These are phyloP conservation scores for Galemys pyrenaicus DNA, from an alignment of 2,113 vertebrate species.

Conservation along the genomic window DNA sequence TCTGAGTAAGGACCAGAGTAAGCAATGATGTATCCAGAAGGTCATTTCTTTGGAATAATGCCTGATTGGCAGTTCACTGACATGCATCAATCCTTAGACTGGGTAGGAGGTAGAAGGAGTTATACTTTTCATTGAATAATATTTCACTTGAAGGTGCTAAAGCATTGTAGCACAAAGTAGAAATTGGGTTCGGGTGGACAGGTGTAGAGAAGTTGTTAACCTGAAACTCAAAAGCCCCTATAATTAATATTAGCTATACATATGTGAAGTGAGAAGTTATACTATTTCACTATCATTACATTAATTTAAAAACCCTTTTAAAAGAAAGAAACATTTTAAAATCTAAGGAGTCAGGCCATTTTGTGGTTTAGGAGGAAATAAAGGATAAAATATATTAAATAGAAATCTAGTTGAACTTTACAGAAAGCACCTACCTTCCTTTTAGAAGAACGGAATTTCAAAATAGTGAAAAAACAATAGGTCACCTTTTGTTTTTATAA, in stretches of 20 bases:
- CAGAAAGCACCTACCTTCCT: background rate
- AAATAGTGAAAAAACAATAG: background rate
- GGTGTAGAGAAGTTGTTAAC: background rate
- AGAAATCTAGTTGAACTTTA: background rate
- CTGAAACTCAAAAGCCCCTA: constrained; percentile 49
- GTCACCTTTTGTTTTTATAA: background rate
- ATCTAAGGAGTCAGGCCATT: background rate
- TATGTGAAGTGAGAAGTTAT: constrained; percentile 8
- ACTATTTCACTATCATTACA: constrained; percentile 18
- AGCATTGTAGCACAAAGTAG: constrained; percentile 45
- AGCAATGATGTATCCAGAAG: background rate
- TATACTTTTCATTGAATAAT: background rate
- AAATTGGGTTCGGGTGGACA: background rate
- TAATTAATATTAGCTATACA: background rate
- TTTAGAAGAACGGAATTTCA: background rate
- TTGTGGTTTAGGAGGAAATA: background rate
- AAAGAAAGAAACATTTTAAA: constrained; percentile 31
- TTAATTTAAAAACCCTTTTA: background rate
- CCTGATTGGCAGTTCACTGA: constrained; percentile 35
- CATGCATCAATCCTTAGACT: constrained; percentile 54
- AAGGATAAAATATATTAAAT: background rate
- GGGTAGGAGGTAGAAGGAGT: background rate
- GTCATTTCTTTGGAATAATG: background rate
- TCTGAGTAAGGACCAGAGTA: background rate
- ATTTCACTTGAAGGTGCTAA: constrained; percentile 61